Evolutionary conservation across 2,797 vertebrate genomes (phyloP), one percentile per base, ranked within the genome.

Genomic region (Gymnoscopelus microlampas): DNA sequence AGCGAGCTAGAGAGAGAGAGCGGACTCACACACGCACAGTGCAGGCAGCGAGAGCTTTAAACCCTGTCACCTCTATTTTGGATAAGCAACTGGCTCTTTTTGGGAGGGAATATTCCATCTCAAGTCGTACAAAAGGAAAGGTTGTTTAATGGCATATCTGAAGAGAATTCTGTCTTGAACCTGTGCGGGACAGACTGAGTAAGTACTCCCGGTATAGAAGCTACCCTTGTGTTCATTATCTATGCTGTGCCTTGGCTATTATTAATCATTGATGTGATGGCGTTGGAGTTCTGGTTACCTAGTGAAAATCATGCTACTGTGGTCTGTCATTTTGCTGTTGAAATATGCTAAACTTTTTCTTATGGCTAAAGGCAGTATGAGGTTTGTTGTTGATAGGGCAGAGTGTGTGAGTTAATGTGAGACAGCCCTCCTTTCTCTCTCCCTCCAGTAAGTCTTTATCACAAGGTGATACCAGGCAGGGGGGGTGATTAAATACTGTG

Each of bases 231-330:
- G 81, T 87, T 90, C 81, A 84, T 89, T 89, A 87, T 86, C 87
- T 77, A 83, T 75, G 74, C 57, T 61, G 77, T 79, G 76, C 61
- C 19, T 15, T 66, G 69, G 69, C 86, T 80, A 44, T 70, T 60
- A 85, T 92, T 81, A 89, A 91, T 92, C 84, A 91, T 91, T 91
- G 79, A 92, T 89, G 80, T 11, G 53, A 51, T 67, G 60, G 57
- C 59, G 50, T 66, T 73, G 82, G 53, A 84, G 79, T 77, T 92
- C 78, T 81, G 78, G 77, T 87, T 88, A 88, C 87, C 77, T 79
- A 47, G 76, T 81, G 76, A 83, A 29, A 80, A 72, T 23, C 53
- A 73, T 77, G 75, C 68, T 69, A 68, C 73, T 66, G 23, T 69
- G 71, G 72, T 69, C 71, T 68, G 24, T 78, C 53, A 60, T 77